Percentiles rank a stretch among this genome's conserved stretches.
Conservation (phyloP, 2,113 vertebrate genomes). For the Nothocercus nigrocapillus region DNA sequence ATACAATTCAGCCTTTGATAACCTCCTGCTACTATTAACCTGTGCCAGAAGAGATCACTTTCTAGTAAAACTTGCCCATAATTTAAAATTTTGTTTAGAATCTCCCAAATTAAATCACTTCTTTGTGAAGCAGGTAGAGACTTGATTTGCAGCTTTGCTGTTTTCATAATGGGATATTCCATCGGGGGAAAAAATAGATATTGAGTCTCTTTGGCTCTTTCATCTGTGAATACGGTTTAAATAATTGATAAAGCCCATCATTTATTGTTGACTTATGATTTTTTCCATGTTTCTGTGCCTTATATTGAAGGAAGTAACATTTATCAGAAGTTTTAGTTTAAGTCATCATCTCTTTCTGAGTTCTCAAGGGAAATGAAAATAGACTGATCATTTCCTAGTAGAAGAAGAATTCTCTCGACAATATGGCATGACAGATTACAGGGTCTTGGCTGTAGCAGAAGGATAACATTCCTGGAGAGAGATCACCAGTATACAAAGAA, state of each 20-base stretch:
- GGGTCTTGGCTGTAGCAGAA: not conserved
- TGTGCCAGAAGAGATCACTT: not conserved
- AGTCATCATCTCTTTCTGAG: not conserved
- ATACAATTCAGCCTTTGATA: not conserved
- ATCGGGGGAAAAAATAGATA: not conserved
- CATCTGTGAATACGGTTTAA: not conserved
- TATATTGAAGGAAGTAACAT: not conserved
- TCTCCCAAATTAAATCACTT: not conserved
- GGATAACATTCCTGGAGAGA: not conserved
- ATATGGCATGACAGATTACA: not conserved
- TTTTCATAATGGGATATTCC: not conserved
- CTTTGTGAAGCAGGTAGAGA: not conserved
- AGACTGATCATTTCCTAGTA: conserved; percentile 22
- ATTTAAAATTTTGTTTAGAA: not conserved
- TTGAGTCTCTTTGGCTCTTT: conserved; percentile 19
- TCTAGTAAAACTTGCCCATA: not conserved
- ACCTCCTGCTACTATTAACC: not conserved
- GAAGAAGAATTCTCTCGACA: not conserved
- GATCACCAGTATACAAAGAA: not conserved
- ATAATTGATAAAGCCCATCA: conserved; percentile 9
- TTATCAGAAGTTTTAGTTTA: conserved; percentile 41
- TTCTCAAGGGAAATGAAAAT: conserved; percentile 31
- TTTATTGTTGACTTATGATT: not conserved
- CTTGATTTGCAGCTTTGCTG: not conserved
- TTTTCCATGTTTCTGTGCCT: not conserved